Conservation (phyloP, 2,888 invertebrate species). For the Cremastinae sp. region DNA sequence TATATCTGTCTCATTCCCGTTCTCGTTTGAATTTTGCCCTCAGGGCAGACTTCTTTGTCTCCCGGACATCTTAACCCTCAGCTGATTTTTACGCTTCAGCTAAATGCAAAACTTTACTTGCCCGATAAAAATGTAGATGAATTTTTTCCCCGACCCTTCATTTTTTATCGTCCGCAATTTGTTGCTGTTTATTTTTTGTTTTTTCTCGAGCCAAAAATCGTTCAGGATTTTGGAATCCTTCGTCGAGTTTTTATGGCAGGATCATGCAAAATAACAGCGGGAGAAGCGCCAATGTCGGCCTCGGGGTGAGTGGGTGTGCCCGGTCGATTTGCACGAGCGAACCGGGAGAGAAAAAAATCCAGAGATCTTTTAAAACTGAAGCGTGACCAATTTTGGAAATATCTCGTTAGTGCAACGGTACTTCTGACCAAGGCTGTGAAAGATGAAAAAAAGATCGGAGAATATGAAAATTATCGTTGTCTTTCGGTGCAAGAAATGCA, state of each 20-base stretch:
- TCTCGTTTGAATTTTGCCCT: conserved; percentile 1
- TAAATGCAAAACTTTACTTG: neutral
- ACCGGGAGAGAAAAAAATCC: neutral
- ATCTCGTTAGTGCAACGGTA: conserved; percentile 57
- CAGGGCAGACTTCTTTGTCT: conserved; percentile 5
- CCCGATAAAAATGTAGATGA: neutral
- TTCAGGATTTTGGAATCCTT: conserved; percentile 11
- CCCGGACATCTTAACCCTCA: conserved; percentile 32
- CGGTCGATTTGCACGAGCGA: conserved; percentile 38
- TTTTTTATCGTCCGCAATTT: neutral
- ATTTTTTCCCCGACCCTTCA: neutral
- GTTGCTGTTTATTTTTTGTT: neutral
- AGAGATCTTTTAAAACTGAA: conserved; percentile 55
- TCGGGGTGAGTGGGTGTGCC: conserved; percentile 49
- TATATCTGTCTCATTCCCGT: conserved; percentile 3
- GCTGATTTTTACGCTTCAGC: conserved; percentile 34
- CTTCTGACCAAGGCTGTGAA: conserved; percentile 34
- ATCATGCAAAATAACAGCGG: conserved; percentile 33
- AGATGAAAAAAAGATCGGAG: conserved; percentile 7
- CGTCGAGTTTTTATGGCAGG: neutral
- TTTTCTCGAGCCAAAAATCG: conserved; percentile 27
- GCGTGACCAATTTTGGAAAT: conserved; percentile 60
- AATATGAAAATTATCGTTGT: conserved; percentile 31
- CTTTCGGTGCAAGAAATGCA: conserved; percentile 27
- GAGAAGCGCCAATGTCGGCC: neutral